Evolutionary conservation across 2,113 vertebrate species (phyloP), one percentile per base, ranked within the genome.

Genomic region (Pterocles gutturalis): DNA sequence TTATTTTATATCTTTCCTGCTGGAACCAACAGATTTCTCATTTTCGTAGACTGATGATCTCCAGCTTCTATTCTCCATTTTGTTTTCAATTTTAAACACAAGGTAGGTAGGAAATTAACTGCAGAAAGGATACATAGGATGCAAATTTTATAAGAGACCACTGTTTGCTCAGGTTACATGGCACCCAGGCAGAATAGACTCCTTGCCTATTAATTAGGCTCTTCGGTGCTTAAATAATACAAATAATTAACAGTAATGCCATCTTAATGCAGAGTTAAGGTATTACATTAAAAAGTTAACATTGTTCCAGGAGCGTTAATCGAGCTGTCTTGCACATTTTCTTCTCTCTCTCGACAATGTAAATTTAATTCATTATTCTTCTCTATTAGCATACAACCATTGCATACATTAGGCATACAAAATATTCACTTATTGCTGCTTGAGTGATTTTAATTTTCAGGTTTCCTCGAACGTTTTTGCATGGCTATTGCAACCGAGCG

Each of bases 271-370:
- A 3, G 0, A 93, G 81, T 87, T 87, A 87, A 96, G 93, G 94
- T 94, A 95, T 96, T 94, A 93, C 91, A 97, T 96, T 95, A 95
- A 83, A 97, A 97, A 97, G 92, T 94, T 96, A 95, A 93, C 94
- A 72, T 89, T 95, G 92, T 82, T 95, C 53, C 57, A 82, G 62
- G 22, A 95, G 81, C 4, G 6, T 82, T 97, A 97, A 95, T 92
- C 45, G 73, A 93, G 92, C 83, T 72, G 89, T 83, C 95, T 87
- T 97, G 93, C 78, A 91, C 95, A 73, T 93, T 87, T 89, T 84
- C 94, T 76, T 75, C 87, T 87, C 92, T 89, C 81, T 93, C 83
- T 75, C 43, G 33, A 91, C 95, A 95, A 91, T 66, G 77, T 85
- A 96, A 96, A 97, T 91, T 79, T 79, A 95, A 93, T 92, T 93